Evolutionary conservation across 1,140 invertebrate genomes (phyloP).

Genomic region (Tetranychus cinnabarinus): DNA sequence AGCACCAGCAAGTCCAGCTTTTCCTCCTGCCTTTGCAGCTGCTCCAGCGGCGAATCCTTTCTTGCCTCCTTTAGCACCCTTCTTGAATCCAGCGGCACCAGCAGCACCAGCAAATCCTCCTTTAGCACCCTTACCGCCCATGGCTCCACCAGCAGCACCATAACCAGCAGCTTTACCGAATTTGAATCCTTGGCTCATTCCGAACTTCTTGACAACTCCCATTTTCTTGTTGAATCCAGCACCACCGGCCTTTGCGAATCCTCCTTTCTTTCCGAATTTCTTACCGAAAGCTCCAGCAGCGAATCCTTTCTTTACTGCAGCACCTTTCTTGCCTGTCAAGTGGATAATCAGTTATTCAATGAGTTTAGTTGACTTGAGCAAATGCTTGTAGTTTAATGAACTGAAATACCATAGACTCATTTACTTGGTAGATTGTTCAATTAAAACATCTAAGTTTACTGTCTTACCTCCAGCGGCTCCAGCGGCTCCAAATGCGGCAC

Average conservation of each 20-base stretch:
- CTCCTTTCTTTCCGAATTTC: too few relatives aligned
- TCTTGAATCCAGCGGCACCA: background rate
- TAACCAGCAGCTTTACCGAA: too few relatives aligned
- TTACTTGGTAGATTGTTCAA: background rate
- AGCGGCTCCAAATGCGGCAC: background rate
- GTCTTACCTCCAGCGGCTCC: background rate
- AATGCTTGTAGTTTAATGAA: background rate
- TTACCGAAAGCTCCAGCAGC: too few relatives aligned
- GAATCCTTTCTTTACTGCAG: too few relatives aligned
- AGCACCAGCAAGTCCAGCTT: background rate
- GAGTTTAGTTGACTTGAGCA: background rate
- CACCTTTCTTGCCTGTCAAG: too few relatives aligned
- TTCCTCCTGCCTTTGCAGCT: background rate
- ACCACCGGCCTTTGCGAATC: too few relatives aligned
- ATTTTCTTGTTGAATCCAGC: too few relatives aligned
- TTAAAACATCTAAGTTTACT: background rate
- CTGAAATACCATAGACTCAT: background rate
- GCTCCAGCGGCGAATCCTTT: constrained; percentile 4
- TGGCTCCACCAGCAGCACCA: too few relatives aligned
- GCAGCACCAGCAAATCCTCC: background rate
- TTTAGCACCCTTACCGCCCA: background rate
- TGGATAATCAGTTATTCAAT: too few relatives aligned
- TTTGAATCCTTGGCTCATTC: too few relatives aligned
- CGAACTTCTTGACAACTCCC: too few relatives aligned
- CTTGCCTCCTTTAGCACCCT: background rate